Evolutionary conservation across 2,113 vertebrate species (phyloP), one percentile per base, ranked within the genome.

Genomic region (Carassius auratus): DNA sequence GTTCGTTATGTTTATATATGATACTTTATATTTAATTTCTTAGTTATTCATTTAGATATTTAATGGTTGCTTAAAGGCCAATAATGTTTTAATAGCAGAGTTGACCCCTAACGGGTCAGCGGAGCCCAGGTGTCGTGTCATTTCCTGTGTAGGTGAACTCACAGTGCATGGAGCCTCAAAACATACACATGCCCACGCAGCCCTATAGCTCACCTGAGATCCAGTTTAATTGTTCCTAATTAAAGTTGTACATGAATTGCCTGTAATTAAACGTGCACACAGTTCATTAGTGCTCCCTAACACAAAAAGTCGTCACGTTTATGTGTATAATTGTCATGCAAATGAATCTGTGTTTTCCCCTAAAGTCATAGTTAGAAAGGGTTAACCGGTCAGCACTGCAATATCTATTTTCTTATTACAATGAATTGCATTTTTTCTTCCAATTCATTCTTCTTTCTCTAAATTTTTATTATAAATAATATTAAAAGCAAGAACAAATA

Each of bases 241-340:
- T 84, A 88, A 84, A 84, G 81, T 71, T 85, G 86, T 85, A 84
- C 88, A 86, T 85, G 85, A 85, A 90, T 87, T 86, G 87, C 61
- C 74, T 84, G 86, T 90, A 87, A 90, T 89, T 89, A 90, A 87
- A 87, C 89, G 71, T 64, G 86, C 71, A 33, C 86, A 83, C 78
- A 80, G 86, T 87, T 90, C 87, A 84, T 87, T 87, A 85, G 83
- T 85, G 85, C 81, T 89, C 77, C 66, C 73, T 45, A 76, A 59
- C 76, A 86, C 76, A 77, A 87, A 81, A 88, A 83, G 81, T 74
- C 79, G 76, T 86, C 74, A 85, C 19, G 55, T 85, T 86, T 86
- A 79, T 68, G 79, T 33, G 45, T 55, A 66, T 84, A 85, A 85
- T 85, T 88, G 86, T 86, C 81, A 84, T 86, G 85, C 83, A 88